These are phyloP conservation scores for Syngnathus acus DNA, from an alignment of 2,797 vertebrate species.

Conservation along the genomic window DNA sequence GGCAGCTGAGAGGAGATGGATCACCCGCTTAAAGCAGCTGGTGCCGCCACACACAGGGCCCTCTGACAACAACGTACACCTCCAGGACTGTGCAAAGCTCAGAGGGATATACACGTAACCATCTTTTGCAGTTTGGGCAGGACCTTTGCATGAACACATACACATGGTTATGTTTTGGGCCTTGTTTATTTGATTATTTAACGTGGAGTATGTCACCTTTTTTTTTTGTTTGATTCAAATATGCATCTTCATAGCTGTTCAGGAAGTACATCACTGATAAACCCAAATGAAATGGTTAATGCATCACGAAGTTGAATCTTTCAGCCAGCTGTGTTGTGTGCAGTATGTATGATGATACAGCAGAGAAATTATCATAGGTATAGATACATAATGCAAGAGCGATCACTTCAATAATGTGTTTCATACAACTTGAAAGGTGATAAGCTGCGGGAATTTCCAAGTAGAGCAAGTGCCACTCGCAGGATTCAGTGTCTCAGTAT, in stretches of 20 bases:
- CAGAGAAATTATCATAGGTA: background rate
- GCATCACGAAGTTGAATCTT: background rate
- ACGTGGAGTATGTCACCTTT: background rate
- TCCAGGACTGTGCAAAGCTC: slow-evolving; percentile 65
- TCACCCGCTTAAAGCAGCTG: slow-evolving; percentile 73
- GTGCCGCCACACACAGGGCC: slow-evolving; percentile 64
- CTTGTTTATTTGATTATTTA: background rate
- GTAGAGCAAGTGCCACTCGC: background rate
- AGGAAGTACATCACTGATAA: background rate
- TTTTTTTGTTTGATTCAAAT: background rate
- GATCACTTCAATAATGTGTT: background rate
- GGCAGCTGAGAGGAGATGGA: slow-evolving; percentile 73
- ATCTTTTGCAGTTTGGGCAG: slow-evolving; percentile 46
- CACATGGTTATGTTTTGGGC: background rate
- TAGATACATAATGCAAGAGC: background rate
- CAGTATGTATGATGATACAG: background rate
- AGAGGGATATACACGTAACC: slow-evolving; percentile 36
- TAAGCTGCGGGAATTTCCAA: background rate
- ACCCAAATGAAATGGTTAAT: background rate
- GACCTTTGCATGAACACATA: slow-evolving; percentile 13
- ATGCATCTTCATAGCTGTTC: background rate
- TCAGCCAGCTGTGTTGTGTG: background rate
- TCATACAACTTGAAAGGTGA: background rate
- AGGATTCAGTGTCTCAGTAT: background rate
- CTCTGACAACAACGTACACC: slow-evolving; percentile 69